Percentiles rank a stretch among this genome's conserved stretches.
These are phyloP conservation scores for Sisor rabdophorus DNA, from an alignment of 2,113 vertebrate species.

Conservation along the genomic window DNA sequence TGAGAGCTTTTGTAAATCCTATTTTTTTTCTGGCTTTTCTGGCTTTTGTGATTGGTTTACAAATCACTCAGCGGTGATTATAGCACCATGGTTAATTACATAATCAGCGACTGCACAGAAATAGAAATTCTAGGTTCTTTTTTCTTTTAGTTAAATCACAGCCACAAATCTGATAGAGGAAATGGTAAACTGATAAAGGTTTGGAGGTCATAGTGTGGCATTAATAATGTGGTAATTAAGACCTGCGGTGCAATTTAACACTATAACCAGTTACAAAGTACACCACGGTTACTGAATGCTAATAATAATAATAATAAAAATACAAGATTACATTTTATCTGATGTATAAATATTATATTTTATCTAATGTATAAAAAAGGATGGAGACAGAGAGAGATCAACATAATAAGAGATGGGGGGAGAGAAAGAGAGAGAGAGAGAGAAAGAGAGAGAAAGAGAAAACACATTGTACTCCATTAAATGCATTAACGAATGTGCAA, in stretches of 20 bases:
- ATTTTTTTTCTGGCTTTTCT: background rate
- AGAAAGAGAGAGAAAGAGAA: no score
- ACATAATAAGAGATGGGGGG: no score
- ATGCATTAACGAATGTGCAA: no score
- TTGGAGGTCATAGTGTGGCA: background rate
- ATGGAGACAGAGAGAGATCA: no score
- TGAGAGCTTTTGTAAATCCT: background rate
- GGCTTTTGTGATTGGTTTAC: background rate
- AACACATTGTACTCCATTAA: no score
- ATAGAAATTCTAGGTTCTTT: background rate
- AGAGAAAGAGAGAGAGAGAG: no score
- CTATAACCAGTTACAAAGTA: background rate
- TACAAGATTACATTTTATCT: no score
- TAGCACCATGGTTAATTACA: background rate
- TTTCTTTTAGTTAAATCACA: background rate
- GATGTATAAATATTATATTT: no score
- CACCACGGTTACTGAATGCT: background rate
- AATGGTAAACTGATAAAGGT: background rate
- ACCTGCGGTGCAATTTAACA: constrained; percentile 16
- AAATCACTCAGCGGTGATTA: background rate
- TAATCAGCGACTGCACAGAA: background rate
- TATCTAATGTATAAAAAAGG: no score
- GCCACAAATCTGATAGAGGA: background rate
- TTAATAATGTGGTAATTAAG: constrained; percentile 7
- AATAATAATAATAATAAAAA: no score